Evolutionary conservation across 2,888 invertebrate species (phyloP).

Genomic region (Mesorhabditis belari): DNA sequence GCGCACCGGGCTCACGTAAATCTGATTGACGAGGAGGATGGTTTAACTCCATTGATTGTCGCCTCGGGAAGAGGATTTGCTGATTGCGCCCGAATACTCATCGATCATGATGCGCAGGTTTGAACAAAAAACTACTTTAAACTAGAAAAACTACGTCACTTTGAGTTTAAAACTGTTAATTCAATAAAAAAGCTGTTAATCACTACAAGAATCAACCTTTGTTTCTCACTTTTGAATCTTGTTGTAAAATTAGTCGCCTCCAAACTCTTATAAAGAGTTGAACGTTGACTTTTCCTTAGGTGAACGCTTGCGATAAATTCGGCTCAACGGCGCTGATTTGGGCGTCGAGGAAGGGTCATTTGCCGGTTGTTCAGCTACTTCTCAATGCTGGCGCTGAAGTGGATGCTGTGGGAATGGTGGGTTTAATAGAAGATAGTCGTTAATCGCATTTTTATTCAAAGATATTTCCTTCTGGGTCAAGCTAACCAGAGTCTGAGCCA

Average conservation of each 20-base stretch:
- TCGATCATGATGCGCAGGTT: constrained; percentile 67
- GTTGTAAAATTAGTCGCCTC: too few relatives aligned
- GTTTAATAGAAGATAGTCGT: constrained; percentile 8
- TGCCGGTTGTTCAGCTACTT: constrained; percentile 73
- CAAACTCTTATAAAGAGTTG: too few relatives aligned
- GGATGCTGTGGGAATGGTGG: constrained; percentile 81
- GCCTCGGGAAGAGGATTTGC: constrained; percentile 71
- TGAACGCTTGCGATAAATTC: constrained; percentile 53
- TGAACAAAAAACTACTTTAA: too few relatives aligned
- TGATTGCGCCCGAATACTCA: constrained; percentile 72
- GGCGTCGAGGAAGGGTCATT: constrained; percentile 74
- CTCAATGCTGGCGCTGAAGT: constrained; percentile 79
- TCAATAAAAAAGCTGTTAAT: too few relatives aligned
- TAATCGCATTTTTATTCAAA: not conserved
- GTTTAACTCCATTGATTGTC: constrained; percentile 47
- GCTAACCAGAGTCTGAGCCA: too few relatives aligned
- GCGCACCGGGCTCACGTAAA: constrained; percentile 73
- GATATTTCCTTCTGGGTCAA: not conserved
- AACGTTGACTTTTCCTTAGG: constrained; percentile 14
- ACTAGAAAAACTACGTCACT: too few relatives aligned
- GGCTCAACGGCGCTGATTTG: constrained; percentile 70
- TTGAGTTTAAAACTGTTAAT: too few relatives aligned
- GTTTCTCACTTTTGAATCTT: too few relatives aligned
- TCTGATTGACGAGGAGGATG: constrained; percentile 76
- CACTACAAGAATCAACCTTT: too few relatives aligned